Base-by-base conservation (phyloP, 2,113 vertebrate species). In the Corvus cornix region DNA sequence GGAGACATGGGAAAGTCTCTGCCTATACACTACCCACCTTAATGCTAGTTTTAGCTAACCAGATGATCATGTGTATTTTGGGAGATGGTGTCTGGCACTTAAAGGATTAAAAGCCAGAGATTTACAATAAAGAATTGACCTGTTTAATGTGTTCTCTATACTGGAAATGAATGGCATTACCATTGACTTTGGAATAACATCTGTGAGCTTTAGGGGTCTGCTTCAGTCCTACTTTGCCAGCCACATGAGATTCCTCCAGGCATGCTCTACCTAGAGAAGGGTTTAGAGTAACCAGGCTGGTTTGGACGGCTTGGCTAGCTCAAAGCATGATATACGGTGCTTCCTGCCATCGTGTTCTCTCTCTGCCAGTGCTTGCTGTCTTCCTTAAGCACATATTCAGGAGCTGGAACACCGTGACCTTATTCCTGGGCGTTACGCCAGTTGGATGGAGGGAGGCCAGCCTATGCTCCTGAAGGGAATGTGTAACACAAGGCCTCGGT, bases 51-150 rank as follows among this genome's bases (percentile, higher is more conserved):
- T 91, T 96, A 95, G 93, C 93, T 91, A 89, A 83, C 62, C 82
- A 94, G 93, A 93, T 72, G 96, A 91, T 59, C 9, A 5, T 24
- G 33, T 87, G 67, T 94, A 95, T 96, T 97, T 93, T 93, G 49
- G 69, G 93, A 92, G 83, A 93, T 80, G 49, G 68, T 83, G 91
- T 93, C 96, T 95, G 80, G 69, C 91, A 90, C 84, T 79, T 82
- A 60, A 56, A 86, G 52, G 51, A 94, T 88, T 87, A 83, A 72
- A 87, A 89, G 67, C 23, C 64, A 90, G 66, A 75, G 55, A 79
- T 70, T 80, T 84, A 87, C 46, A 73, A 35, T 53, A 26, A 89
- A 22, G 59, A 87, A 67, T 1, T 6, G 5, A 35, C 59, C 52
- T 49, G 53, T 79, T 87, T 39, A 43, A 75, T 56, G 24, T 68